phyloP scores from a whole-genome alignment of 2,797 vertebrate genomes.

The Molossus molossus region DNA sequence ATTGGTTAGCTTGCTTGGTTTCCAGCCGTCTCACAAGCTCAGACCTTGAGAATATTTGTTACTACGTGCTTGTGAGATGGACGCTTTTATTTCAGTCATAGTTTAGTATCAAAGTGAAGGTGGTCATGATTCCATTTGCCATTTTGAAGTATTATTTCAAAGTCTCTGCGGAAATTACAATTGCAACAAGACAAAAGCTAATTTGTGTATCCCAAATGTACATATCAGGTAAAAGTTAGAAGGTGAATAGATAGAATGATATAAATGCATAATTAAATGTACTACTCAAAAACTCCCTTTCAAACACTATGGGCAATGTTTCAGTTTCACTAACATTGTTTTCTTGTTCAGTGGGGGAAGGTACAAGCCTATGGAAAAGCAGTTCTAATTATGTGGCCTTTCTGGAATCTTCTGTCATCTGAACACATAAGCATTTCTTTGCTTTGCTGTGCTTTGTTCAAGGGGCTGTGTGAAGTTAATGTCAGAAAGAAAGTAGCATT shows the following conservation, averaged over 20 bases:
- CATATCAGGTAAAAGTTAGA: constrained; percentile 19
- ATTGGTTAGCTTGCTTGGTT: background rate
- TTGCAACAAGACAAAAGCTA: constrained; percentile 75
- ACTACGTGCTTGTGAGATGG: constrained; percentile 1
- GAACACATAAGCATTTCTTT: background rate
- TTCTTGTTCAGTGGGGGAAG: background rate
- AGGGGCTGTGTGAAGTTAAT: background rate
- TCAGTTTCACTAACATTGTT: constrained; percentile 24
- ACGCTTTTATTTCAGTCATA: constrained; percentile 60
- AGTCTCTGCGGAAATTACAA: constrained; percentile 78
- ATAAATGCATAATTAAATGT: constrained; percentile 74
- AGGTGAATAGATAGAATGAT: constrained; percentile 51
- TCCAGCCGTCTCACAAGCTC: background rate
- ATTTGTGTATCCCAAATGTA: constrained; percentile 54
- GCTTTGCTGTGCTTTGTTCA: background rate
- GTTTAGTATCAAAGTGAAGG: constrained; percentile 72
- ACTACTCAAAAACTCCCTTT: constrained; percentile 67
- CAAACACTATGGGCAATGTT: background rate
- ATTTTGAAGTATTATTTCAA: constrained; percentile 67
- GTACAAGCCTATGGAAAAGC: background rate
- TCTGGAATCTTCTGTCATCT: background rate
- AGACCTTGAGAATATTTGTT: background rate
- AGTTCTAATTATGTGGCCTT: background rate
- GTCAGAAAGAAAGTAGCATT: background rate
- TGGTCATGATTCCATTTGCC: background rate